A percentile compares a stretch with the other conserved stretches of the same genome.
These are phyloP conservation scores for Callithrix jacchus DNA, from an alignment of 2,113 vertebrate genomes.

Conservation along the genomic window DNA sequence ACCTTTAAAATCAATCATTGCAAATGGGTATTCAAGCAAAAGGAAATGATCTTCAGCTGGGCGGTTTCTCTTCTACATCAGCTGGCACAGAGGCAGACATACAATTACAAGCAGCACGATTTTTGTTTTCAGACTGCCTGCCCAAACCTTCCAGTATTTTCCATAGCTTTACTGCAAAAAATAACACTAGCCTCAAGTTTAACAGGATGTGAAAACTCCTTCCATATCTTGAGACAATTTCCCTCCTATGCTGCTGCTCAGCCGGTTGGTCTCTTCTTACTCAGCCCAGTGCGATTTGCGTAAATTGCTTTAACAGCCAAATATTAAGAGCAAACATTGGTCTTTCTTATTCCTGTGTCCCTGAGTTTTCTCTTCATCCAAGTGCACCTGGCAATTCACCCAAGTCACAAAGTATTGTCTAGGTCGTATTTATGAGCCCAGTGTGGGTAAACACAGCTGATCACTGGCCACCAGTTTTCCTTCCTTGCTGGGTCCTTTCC, in stretches of 20 bases:
- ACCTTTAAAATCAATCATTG: conserved; percentile 63
- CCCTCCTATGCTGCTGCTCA: not conserved
- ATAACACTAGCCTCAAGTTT: not conserved
- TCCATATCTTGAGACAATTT: not conserved
- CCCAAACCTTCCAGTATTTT: conserved; percentile 62
- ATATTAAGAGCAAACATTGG: conserved; percentile 76
- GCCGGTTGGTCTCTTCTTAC: not conserved
- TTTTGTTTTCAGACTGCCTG: conserved; percentile 58
- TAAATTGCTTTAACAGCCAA: conserved; percentile 78
- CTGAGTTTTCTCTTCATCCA: conserved; percentile 66
- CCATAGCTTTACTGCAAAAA: conserved; percentile 65
- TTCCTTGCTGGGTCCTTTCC: conserved; percentile 31
- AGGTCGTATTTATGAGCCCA: conserved; percentile 53
- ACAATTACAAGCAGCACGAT: conserved; percentile 1
- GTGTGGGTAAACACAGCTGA: conserved; percentile 75
- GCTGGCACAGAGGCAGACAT: not conserved
- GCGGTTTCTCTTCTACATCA: not conserved
- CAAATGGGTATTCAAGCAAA: not conserved
- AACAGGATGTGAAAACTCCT: conserved; percentile 64
- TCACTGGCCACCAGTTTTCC: not conserved
- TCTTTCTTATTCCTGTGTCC: conserved; percentile 77
- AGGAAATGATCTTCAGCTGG: conserved; percentile 54
- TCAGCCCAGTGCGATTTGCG: conserved; percentile 72
- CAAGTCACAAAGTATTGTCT: conserved; percentile 53
- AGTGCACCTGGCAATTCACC: conserved; percentile 55